Base-by-base conservation (phyloP, 2,888 invertebrate genomes). In the Pardosa pseudoannulata region DNA sequence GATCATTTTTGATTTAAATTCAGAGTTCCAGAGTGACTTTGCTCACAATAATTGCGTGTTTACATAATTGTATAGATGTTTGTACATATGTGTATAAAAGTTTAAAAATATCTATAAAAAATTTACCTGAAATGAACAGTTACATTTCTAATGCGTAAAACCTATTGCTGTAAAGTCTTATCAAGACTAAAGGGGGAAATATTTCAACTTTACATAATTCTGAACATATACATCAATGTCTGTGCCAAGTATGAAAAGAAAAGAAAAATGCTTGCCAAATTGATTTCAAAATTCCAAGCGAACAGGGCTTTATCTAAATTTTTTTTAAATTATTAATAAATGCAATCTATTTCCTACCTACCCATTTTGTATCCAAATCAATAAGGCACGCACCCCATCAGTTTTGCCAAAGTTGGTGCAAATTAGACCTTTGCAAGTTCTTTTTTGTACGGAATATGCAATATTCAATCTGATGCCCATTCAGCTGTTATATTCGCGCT, bases 381-480 rank as follows among this genome's bases (percentile, higher is more conserved):
- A 23, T 23, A 2, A 19, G 56, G 56, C 23, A 56, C 23, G 11
- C 41, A 56, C 16, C 23, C 5, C 23, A 6, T 16, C 5, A 16
- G 29, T 70, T 32, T 29, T 46, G 56, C 75, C 62, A 75, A 16
- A 29, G 31, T 23, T 13, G 67, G 70, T 70, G 64, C 56, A 70
- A 81, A 75, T 19, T 62, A 39, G 31, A 41, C 29, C 56, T 62
- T 70, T 16, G 39, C 28, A 31, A 65, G 56, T 56, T 56, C 56
- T 64, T 39, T 16, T 50, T 80, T 75, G 27, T 70, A 28, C 41
- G 23, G 41, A 75, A 56, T 70, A 68, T 82, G 81, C 75, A 75
- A 74, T 74, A 81, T 56, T 2, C 68, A 41, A 7, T 19, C 32
- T 82, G 56, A 46, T 71, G 9, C 62, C 67, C 64, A 41, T 82